Base-by-base conservation (phyloP, 2,797 vertebrate genomes). In the Heterohyrax brucei region DNA sequence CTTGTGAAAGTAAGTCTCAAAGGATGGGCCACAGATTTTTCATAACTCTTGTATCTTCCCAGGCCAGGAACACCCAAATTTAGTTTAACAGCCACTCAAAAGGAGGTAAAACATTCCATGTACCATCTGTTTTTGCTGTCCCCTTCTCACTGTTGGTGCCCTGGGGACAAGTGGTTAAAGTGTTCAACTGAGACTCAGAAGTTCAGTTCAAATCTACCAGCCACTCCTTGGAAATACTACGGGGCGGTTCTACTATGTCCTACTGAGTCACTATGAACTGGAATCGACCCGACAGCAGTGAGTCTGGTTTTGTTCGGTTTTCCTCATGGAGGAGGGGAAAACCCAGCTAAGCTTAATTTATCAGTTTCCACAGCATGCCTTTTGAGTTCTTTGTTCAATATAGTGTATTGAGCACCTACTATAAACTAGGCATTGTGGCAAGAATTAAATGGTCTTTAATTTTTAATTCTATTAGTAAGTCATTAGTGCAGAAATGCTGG, bases 351-450 rank as follows among this genome's bases (percentile, higher is more conserved):
- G 26, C 13, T 50, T 28, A 59, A 48, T 75, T 28, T 90, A 9
- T 33, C 61, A 68, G 59, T 48, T 84, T 92, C 48, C 84, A n/a
- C 7, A 76, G 28, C 2, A 64, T 24, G 44, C 1, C 70, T 46
- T 95, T 92, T 59, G 76, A 66, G 8, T 56, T 48, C 80, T 61
- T 81, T 33, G 81, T 2, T 77, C 85, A 95, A 72, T 48, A 75
- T 5, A 39, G 72, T n/a, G 5, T 62, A 48, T 1, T 68, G 30
- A 72, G 2, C 8, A 81, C 18, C 30, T 80, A 79, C 30, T 70
- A 72, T 46, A 90, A 83, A 33, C 7, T 30, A 86, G 62, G 30
- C 22, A 70, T 7, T 83, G 53, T 66, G 70, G 62, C 59, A 70
- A 88, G 33, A 76, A 88, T 59, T 59, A 64, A 70, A 39, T 30